Base-by-base conservation (phyloP, 2,797 vertebrate species). In the Crenichthys baileyi region DNA sequence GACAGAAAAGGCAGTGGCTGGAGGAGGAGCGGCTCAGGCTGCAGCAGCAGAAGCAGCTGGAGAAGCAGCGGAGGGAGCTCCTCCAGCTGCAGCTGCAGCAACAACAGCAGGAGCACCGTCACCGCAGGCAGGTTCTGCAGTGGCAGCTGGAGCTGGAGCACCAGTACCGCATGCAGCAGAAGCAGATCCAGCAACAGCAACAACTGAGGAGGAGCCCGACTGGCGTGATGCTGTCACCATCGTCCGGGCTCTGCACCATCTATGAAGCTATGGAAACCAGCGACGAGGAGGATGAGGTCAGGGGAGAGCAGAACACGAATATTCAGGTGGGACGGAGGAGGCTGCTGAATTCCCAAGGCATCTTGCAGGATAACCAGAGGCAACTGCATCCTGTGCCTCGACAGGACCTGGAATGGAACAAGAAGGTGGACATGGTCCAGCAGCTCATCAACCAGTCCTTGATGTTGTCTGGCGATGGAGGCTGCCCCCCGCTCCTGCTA, bases 201-300 rank as follows among this genome's bases (percentile, higher is more conserved):
- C 93, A 95, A 86, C 85, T 90, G 67, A 88, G 88, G 78, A 90
- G 91, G 76, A 92, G 93, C 76, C 90, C 91, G 0, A 91, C 92
- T 0, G 89, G 92, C 26, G 88, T 95, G 81, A 87, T 89, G 79
- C 86, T 96, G 13, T 94, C 96, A 18, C 94, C 96, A 0, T 91
- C 96, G 7, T 95, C 96, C 0, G 96, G 96, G 1, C 95, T 98
- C 79, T 97, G 96, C 93, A 98, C 97, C 88, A 98, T 98, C 93
- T 98, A 97, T 5, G 97, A 98, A 89, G 93, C 96, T 73, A 96
- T 96, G 80, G 97, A 97, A 77, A 94, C 95, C 79, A 93, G 95
- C 0, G 95, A 94, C 0, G 93, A 97, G 61, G 95, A 97, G 84
- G 94, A 93, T 0, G 92, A 95, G 39, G 83, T 76, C 36, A 67